A percentile compares a stretch with the other conserved stretches of the same genome.
phyloP scores from a whole-genome alignment of 2,888 invertebrate species.

The Platerodrilus igneus region DNA sequence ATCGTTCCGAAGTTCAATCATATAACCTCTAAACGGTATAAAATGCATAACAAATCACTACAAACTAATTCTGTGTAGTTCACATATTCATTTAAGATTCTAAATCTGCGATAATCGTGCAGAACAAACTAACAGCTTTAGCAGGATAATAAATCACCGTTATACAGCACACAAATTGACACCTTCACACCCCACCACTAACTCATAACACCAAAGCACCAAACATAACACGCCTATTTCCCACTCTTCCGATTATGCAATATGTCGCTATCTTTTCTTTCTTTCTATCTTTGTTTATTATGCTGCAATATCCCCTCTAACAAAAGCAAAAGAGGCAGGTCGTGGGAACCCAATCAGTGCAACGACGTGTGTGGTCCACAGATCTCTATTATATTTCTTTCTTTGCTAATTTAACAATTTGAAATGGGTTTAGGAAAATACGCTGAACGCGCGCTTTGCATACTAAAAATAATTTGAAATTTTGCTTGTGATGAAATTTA shows the following conservation, averaged over 20 bases:
- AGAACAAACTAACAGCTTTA: slow-evolving; percentile 19
- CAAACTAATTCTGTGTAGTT: slow-evolving; percentile 20
- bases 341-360: slow-evolving; percentile 45
- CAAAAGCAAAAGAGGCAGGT: slow-evolving; percentile 33
- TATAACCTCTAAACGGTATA: too few species aligned
- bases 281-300: slow-evolving; percentile 14
- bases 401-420: slow-evolving; percentile 48
- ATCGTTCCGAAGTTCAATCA: too few species aligned
- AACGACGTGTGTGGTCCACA: slow-evolving; percentile 49
- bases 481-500: too few species aligned
- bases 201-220: too few species aligned
- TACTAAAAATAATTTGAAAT: too few species aligned
- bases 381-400: slow-evolving; percentile 48
- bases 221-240: slow-evolving; percentile 16
- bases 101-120: slow-evolving; percentile 20
- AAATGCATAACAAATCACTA: slow-evolving; percentile 21
- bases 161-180: slow-evolving; percentile 28
- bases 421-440: too few species aligned
- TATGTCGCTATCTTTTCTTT: slow-evolving; percentile 22
- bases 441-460: too few species aligned
- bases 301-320: slow-evolving; percentile 9
- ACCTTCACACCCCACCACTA: slow-evolving; percentile 23
- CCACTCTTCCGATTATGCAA: slow-evolving; percentile 19
- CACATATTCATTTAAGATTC: slow-evolving; percentile 19
- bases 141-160: slow-evolving; percentile 31